phyloP scores from a whole-genome alignment of 92 coral and sea anemone genomes.

The Epizoanthus stellaris region DNA sequence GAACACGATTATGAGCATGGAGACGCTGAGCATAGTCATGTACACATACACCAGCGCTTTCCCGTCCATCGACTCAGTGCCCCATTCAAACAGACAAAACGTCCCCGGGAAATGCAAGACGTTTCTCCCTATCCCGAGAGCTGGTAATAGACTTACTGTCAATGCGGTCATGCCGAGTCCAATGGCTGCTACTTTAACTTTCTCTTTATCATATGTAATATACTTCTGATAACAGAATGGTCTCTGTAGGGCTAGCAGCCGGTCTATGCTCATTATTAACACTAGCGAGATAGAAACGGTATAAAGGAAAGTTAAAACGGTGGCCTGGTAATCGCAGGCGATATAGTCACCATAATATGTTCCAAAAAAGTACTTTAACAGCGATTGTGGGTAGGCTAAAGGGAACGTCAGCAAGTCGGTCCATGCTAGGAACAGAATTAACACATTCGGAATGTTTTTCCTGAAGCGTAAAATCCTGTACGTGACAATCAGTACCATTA shows the following conservation, averaged over 20 bases:
- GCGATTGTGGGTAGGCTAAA: conserved; percentile 83
- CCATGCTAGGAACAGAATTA: conserved; percentile 88
- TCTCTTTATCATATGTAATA: conserved; percentile 81
- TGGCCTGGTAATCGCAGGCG: conserved; percentile 91
- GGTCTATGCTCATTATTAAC: conserved; percentile 86
- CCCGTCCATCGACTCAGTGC: conserved; percentile 79
- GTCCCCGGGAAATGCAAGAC: conserved; percentile 96
- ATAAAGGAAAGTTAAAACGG: conserved; percentile 72
- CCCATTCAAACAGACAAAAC: conserved; percentile 93
- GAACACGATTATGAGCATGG: conserved; percentile 72
- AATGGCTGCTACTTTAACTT: conserved; percentile 71
- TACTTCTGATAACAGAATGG: conserved; percentile 90
- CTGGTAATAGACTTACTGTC: conserved; percentile 80
- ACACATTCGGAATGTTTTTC: conserved; percentile 83
- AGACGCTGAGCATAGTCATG: conserved; percentile 63
- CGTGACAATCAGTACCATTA: conserved; percentile 71
- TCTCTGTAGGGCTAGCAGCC: conserved; percentile 78
- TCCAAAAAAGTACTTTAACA: conserved; percentile 84
- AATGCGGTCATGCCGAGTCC: conserved; percentile 73
- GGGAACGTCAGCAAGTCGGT: conserved; percentile 83
- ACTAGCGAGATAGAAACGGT: conserved; percentile 79
- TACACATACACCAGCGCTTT: conserved; percentile 74
- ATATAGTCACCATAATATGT: conserved; percentile 78
- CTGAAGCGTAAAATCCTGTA: conserved; percentile 86
- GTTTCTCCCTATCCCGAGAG: conserved; percentile 86